Evolutionary conservation across 2,113 vertebrate genomes (phyloP).

Genomic region (Phrynosoma platyrhinos): DNA sequence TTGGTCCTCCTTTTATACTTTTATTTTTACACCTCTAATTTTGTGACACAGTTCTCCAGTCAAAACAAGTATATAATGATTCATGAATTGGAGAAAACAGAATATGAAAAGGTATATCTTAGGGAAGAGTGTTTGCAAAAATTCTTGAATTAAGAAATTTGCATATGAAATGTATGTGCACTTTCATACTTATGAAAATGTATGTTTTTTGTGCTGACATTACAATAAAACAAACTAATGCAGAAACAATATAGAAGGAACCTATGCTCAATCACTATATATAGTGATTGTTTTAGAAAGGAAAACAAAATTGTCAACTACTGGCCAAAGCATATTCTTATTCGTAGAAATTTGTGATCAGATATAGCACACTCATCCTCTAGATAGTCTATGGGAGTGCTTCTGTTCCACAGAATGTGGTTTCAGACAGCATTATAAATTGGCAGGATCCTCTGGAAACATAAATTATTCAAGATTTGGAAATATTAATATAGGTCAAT

Average conservation of each 20-base stretch:
- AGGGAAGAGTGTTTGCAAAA: background rate
- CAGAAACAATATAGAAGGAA: background rate
- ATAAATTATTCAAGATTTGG: conserved; percentile 22
- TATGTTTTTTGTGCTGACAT: background rate
- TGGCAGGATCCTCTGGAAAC: background rate
- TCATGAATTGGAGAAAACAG: background rate
- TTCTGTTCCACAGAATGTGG: background rate
- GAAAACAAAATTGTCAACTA: background rate
- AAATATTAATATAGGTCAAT: conserved; percentile 28
- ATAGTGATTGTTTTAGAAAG: background rate
- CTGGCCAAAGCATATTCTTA: background rate
- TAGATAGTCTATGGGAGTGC: background rate
- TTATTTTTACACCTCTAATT: background rate
- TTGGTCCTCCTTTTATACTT: background rate
- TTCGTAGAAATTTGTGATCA: background rate
- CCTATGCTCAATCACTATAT: background rate
- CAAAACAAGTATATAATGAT: background rate
- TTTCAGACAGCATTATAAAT: conserved; percentile 18
- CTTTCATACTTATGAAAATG: background rate
- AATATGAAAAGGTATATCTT: background rate
- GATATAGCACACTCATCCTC: too few species aligned
- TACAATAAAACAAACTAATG: background rate
- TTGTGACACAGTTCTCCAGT: background rate
- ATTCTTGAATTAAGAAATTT: background rate
- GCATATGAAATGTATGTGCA: background rate